phyloP scores from a whole-genome alignment of 2,797 vertebrate species.

The Halcyon smyrnensis region DNA sequence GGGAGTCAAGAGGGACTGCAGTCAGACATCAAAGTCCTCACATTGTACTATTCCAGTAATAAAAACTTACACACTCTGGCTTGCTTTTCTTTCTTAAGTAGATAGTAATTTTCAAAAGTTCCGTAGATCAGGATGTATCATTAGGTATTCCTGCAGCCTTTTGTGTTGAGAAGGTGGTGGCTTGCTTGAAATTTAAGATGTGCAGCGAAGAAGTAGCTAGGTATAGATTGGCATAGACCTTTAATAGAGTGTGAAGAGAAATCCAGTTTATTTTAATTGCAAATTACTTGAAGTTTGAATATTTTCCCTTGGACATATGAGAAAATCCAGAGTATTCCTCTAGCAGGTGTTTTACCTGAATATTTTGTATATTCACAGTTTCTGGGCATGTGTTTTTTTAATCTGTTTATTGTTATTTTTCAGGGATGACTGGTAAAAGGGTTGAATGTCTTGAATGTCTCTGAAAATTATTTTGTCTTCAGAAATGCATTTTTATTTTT shows the following conservation, averaged over 20 bases:
- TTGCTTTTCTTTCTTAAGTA: background rate
- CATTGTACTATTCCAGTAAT: background rate
- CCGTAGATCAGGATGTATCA: fast-evolving
- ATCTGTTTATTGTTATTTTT: background rate
- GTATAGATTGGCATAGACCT: background rate
- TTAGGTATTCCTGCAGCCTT: background rate
- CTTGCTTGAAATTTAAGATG: background rate
- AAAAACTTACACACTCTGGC: background rate
- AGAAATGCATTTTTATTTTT: background rate
- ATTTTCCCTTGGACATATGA: background rate
- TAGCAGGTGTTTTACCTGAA: background rate
- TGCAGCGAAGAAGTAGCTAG: background rate
- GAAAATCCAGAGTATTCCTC: background rate
- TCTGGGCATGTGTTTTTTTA: background rate
- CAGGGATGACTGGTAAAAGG: background rate
- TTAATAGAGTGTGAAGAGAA: background rate
- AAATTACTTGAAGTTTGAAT: background rate
- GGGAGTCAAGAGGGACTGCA: background rate
- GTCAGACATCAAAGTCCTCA: background rate
- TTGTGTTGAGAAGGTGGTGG: background rate
- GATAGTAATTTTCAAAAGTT: background rate
- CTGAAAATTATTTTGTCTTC: background rate
- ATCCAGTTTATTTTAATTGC: background rate
- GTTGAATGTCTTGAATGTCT: background rate
- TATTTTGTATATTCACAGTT: background rate